Evolutionary conservation across 2,888 invertebrate genomes (phyloP), one percentile per base, ranked within the genome.

Genomic region (Papilio gigon): DNA sequence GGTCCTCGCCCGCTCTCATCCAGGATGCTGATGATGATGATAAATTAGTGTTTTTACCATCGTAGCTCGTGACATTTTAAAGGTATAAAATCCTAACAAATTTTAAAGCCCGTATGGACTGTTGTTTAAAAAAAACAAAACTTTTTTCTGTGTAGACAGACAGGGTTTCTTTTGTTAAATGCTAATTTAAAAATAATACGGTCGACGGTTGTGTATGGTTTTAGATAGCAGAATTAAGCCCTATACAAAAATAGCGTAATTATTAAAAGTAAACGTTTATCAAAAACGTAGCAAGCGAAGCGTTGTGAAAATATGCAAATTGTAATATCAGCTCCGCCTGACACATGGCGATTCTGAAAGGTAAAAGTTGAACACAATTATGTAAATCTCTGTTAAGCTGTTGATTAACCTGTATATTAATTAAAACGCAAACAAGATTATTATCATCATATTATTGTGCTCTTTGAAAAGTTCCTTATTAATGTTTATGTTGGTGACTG

Each of bases 321-420:
- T 50, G 61, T 71, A 60, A 71, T 70, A 72, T 70, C 72, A 70
- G 68, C 68, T 50, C 53, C 50, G 37, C 11, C 53, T 35, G 68
- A 70, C 65, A 69, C 68, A 70, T 68, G 71, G 68, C 70, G 67
- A 71, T 70, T 73, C 72, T 63, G 70, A 71, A 73, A 72, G 68
- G 71, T 68, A 71, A 71, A 71, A 73, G 71, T 72, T 75, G 75
- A 71, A 77, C 77, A 77, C 70, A 71, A 77, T 77, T 79, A 80
- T 79, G 79, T 71, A 75, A 78, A 80, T 80, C 71, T 35, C 40
- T 47, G 53, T 63, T 70, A 75, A 76, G 74, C 74, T 72, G 74
- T 75, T 80, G 75, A 78, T 78, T 75, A 77, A 79, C 75, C 75
- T 74, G 75, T 78, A 75, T 73, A 75, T 74, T 76, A 76, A 78